Evolutionary conservation across 2,113 vertebrate species (phyloP).

Genomic region (Oophaga pumilio): DNA sequence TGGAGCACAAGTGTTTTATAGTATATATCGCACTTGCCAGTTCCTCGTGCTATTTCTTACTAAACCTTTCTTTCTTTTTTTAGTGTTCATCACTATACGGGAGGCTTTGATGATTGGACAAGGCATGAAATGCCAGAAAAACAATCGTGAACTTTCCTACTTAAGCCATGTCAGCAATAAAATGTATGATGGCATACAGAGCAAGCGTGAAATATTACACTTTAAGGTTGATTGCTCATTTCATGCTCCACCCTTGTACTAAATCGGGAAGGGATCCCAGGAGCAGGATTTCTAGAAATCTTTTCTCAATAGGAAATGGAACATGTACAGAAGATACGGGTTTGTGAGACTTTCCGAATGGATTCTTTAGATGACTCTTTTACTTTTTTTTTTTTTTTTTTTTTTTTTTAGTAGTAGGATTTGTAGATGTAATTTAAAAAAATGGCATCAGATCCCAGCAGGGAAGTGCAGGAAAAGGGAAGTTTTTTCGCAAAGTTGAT

Average conservation of each 20-base stretch:
- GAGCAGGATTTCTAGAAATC: neutral
- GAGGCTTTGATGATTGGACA: constrained; percentile 91
- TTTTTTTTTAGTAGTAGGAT: too few species aligned
- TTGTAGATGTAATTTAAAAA: neutral
- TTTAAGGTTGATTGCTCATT: neutral
- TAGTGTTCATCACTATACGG: constrained; percentile 83
- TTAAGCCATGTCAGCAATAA: neutral
- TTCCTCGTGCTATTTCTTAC: neutral
- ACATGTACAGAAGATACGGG: neutral
- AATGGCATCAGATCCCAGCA: neutral
- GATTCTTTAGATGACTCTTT: too few species aligned
- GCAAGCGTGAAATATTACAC: neutral
- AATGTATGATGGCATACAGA: neutral
- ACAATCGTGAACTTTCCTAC: constrained; percentile 62
- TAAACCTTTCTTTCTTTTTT: constrained; percentile 58
- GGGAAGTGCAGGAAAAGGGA: too few species aligned
- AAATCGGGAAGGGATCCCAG: neutral
- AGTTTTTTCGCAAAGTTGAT: too few species aligned
- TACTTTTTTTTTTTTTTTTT: too few species aligned
- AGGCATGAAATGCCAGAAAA: constrained; percentile 74
- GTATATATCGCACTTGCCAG: neutral
- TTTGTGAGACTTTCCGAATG: neutral
- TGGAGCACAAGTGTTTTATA: too few species aligned
- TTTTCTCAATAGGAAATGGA: neutral
- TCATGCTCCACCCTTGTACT: neutral